These are phyloP conservation scores for Trichomalopsis sarcophagae DNA, from an alignment of 1,140 invertebrate genomes.

Conservation along the genomic window DNA sequence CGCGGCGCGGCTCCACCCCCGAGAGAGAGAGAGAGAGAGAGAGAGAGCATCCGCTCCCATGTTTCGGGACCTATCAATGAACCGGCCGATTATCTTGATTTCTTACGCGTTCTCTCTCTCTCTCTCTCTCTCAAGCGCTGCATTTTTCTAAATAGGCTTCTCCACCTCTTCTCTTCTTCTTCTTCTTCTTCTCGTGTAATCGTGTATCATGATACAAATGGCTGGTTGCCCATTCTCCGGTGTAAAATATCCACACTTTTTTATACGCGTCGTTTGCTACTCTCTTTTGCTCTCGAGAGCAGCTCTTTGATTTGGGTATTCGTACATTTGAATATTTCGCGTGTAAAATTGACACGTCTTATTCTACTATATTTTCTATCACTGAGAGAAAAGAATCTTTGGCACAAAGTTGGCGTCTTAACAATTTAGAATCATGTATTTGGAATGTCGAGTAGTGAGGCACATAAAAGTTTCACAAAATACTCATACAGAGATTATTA, in stretches of 20 bases:
- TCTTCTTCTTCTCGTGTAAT: conserved; percentile 19
- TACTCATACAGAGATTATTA: too few species aligned
- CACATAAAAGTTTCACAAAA: too few species aligned
- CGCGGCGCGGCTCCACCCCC: conserved; percentile 58
- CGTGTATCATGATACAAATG: conserved; percentile 1
- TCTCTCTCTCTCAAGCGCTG: conserved; percentile 13
- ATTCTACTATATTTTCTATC: too few species aligned
- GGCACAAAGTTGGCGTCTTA: too few species aligned
- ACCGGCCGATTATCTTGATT: conserved; percentile 54
- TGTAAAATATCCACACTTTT: conserved; percentile 30
- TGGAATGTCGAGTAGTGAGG: too few species aligned
- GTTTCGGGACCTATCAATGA: conserved; percentile 58
- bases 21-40: conserved; percentile 7
- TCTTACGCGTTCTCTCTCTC: conserved; percentile 37
- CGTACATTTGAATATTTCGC: too few species aligned
- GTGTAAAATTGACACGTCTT: too few species aligned
- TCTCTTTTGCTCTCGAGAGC: neutral
- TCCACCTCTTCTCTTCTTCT: conserved; percentile 8
- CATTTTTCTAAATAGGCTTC: conserved; percentile 54
- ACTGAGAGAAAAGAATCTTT: too few species aligned
- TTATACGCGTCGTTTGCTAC: conserved; percentile 46
- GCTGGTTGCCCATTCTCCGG: conserved; percentile 6
- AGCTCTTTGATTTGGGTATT: conserved; percentile 26
- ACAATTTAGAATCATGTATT: too few species aligned
- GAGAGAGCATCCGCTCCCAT: conserved; percentile 36